Conservation (phyloP, 2,797 vertebrate species). For the Acanthurus lineatus region DNA sequence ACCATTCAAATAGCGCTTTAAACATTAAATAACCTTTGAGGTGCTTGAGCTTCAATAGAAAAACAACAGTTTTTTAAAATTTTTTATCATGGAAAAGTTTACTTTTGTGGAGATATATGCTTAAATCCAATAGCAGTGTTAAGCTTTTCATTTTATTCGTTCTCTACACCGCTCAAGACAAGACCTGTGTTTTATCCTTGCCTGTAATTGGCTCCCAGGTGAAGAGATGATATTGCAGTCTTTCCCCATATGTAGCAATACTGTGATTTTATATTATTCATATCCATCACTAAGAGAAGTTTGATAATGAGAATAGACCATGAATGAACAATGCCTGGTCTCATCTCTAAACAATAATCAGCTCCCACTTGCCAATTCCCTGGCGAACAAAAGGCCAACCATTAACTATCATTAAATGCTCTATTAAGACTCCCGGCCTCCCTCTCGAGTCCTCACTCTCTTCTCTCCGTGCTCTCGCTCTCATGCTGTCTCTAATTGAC, state of each 20-base stretch:
- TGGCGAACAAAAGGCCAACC: constrained; percentile 41
- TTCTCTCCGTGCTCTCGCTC: constrained; percentile 33
- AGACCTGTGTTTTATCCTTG: constrained; percentile 45
- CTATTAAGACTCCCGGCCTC: constrained; percentile 61
- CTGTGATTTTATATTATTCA: constrained; percentile 54
- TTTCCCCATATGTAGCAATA: constrained; percentile 33
- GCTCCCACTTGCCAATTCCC: constrained; percentile 45
- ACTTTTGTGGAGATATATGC: constrained; percentile 14
- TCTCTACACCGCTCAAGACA: constrained; percentile 27
- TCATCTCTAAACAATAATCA: constrained; percentile 50
- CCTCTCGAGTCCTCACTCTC: constrained; percentile 24
- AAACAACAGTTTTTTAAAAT: background rate
- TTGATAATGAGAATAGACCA: constrained; percentile 39
- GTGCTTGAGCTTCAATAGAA: background rate
- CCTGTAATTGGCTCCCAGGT: constrained; percentile 74
- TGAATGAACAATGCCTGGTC: constrained; percentile 28
- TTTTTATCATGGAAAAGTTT: constrained; percentile 1
- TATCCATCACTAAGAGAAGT: constrained; percentile 42
- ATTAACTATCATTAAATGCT: constrained; percentile 77
- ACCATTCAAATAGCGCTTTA: constrained; percentile 7
- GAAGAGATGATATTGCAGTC: constrained; percentile 48
- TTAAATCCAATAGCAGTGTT: constrained; percentile 17
- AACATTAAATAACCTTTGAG: background rate
- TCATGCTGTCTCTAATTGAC: constrained; percentile 65
- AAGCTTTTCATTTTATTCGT: constrained; percentile 21